phyloP scores from a whole-genome alignment of 1,140 invertebrate species.

The Vanessa atalanta region DNA sequence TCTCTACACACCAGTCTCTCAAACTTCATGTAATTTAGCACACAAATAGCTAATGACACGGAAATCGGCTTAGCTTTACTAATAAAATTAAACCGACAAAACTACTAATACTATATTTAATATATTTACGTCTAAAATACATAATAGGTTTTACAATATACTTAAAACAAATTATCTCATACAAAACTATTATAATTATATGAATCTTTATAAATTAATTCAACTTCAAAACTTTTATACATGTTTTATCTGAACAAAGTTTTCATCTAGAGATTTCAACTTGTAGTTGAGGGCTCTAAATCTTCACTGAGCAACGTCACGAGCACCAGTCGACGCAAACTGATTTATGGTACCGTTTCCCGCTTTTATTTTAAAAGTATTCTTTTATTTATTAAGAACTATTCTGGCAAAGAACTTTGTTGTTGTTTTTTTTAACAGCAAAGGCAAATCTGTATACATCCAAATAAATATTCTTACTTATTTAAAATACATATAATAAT shows the following conservation, averaged over 20 bases:
- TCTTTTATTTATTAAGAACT: constrained; percentile 18
- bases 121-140: no score
- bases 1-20: no score
- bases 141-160: no score
- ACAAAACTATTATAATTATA: background rate
- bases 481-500: no score
- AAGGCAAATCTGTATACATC: no score
- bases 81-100: no score
- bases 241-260: constrained; percentile 9
- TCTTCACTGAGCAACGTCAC: constrained; percentile 20
- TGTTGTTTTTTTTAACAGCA: background rate
- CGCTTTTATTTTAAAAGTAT: constrained; percentile 14
- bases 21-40: no score
- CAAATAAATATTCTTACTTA: no score
- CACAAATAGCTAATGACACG: no score
- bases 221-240: constrained; percentile 9
- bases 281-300: constrained; percentile 20
- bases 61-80: no score
- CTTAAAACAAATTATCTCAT: background rate
- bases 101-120: no score
- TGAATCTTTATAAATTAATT: constrained; percentile 1
- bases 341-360: constrained; percentile 25
- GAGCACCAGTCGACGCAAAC: constrained; percentile 22
- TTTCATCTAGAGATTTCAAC: constrained; percentile 21
- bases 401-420: background rate